Base-by-base conservation (phyloP, 2,113 vertebrate genomes). In the Grammomys dolichurus region DNA sequence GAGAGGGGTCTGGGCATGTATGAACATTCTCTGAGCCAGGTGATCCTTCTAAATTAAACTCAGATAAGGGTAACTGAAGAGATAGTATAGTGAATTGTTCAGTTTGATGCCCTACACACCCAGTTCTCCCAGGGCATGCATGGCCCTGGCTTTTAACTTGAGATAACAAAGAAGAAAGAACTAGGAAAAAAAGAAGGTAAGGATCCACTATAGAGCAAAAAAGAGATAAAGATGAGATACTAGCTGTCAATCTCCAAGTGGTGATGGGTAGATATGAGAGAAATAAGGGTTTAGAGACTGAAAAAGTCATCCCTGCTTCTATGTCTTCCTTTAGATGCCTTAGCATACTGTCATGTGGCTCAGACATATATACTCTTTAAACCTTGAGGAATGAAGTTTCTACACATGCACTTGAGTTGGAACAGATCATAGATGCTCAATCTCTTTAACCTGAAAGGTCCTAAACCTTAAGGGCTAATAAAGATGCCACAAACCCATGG, bases 11-110 rank as follows among this genome's bases (percentile, higher is more conserved):
- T 89, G 3, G 51, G 51, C 5, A 54, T 70, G 6, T 10, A 24
- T 14, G 75, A n/a, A 56, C 6, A 48, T 72, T 90, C 77, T 78
- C 80, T 72, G n/a, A 91, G 20, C 7, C 81, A 84, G 60, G 54
- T 63, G 78, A 89, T 67, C 12, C 63, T 87, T 93, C 46, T 63
- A 94, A 95, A 63, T 93, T 90, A 92, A 96, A 76, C 60, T 92
- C 48, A 95, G 76, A 72, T 89, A 93, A 88, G 69, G 20, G 6
- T 78, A 69, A 82, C 13, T 19, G 0, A 33, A 70, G 43, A 89
- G 88, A 73, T 26, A 88, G 76, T 58, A 7, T 81, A 46, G 12
- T 54, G 78, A 7, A 31, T 91, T 80, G 9, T 91, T 90, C 43
- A 22, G 81, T 4, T 28, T 22, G 60, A 65, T 69, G 6, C 14